A percentile compares a stretch with the other conserved stretches of the same genome.
Conservation (phyloP, 2,797 vertebrate genomes). For the Galagoides demidoff region DNA sequence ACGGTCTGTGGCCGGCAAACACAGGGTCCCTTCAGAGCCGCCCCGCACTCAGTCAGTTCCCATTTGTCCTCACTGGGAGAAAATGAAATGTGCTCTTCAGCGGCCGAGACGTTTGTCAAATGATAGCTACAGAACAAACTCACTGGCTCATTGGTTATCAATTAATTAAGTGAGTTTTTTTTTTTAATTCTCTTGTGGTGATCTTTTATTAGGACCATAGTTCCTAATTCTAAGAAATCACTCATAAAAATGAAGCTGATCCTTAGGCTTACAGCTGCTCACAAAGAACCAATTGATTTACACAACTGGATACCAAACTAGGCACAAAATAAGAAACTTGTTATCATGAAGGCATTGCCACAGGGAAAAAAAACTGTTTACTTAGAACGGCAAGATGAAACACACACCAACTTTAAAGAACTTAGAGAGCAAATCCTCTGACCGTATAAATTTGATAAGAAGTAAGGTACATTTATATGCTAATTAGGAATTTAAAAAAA, state of each 20-base stretch:
- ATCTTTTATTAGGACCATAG: neutral
- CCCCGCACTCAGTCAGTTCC: neutral
- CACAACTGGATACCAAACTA: accelerated
- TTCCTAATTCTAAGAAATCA: constrained; percentile 36
- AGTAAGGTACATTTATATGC: neutral
- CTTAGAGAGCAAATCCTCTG: neutral
- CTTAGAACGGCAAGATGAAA: neutral
- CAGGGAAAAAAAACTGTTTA: neutral
- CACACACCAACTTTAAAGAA: neutral
- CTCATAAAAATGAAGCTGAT: neutral
- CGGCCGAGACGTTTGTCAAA: neutral
- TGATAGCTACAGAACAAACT: neutral
- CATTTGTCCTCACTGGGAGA: neutral
- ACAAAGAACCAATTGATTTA: neutral
- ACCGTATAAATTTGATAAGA: neutral
- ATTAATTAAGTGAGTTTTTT: neutral
- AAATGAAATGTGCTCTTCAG: neutral
- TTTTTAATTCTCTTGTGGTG: neutral
- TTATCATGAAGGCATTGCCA: neutral
- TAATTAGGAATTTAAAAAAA: neutral
- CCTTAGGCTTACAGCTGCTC: neutral
- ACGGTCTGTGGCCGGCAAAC: neutral
- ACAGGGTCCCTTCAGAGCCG: neutral
- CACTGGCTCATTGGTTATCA: neutral
- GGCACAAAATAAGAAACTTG: neutral